These are phyloP conservation scores for Chironomus tentans DNA, from an alignment of 2,888 invertebrate species.

Conservation along the genomic window DNA sequence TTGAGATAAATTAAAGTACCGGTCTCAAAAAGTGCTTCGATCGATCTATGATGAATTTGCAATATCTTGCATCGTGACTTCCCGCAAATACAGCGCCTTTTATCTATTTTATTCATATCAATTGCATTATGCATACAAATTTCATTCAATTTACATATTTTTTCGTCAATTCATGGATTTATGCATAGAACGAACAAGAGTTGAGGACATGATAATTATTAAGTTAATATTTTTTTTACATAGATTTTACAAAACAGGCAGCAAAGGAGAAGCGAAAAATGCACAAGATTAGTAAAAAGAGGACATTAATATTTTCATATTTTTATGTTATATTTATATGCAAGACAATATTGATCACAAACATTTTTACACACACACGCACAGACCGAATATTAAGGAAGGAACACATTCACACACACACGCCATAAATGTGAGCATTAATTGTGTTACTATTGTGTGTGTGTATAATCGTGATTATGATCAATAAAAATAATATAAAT, in stretches of 20 bases:
- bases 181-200: too few relatives aligned
- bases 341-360: not conserved
- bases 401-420: not conserved
- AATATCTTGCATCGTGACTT: conserved; percentile 89
- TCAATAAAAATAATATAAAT: conserved; percentile 23
- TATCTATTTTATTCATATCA: conserved; percentile 52
- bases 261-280: not conserved
- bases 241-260: not conserved
- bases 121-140: not conserved
- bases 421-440: not conserved
- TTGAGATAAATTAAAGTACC: conserved; percentile 52
- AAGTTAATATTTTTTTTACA: not conserved
- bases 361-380: not conserved
- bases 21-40: conserved; percentile 92
- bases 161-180: not conserved
- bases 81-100: conserved; percentile 95
- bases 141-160: not conserved
- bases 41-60: conserved; percentile 92
- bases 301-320: not conserved
- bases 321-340: not conserved
- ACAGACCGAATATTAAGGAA: not conserved
- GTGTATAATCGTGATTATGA: not conserved
- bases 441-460: not conserved
- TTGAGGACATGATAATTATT: not conserved
- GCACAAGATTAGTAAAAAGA: not conserved